A percentile compares a stretch with the other conserved stretches of the same genome.
These are phyloP conservation scores for Eulemur mongoz DNA, from an alignment of 2,797 vertebrate genomes.

Conservation along the genomic window DNA sequence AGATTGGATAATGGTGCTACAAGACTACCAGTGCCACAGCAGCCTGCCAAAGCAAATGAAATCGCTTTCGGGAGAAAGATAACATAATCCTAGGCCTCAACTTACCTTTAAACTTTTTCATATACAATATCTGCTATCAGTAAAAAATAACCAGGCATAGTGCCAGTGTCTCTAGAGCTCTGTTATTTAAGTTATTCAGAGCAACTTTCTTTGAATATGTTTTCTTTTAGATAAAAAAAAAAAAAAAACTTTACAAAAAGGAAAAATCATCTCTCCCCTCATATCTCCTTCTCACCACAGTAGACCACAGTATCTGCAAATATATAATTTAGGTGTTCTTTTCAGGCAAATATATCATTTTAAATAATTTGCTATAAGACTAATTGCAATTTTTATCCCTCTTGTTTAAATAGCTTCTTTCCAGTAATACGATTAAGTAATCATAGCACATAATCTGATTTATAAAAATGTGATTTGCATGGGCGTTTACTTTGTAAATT, in stretches of 20 bases:
- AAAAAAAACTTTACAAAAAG: background rate
- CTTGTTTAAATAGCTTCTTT: background rate
- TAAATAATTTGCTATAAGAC: background rate
- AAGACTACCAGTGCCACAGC: background rate
- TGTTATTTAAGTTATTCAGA: background rate
- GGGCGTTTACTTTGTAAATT: background rate
- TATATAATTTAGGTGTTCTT: background rate
- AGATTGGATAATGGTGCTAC: background rate
- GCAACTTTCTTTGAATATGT: background rate
- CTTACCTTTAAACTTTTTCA: background rate
- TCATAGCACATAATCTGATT: background rate
- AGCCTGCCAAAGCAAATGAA: background rate
- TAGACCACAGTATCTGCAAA: background rate
- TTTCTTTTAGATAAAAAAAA: background rate
- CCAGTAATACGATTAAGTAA: background rate
- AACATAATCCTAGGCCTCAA: background rate
- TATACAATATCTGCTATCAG: background rate
- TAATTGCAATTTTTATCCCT: background rate
- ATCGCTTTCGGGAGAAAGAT: background rate
- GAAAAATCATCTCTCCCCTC: background rate
- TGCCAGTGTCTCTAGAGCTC: background rate
- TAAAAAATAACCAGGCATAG: background rate
- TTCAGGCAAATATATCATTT: background rate
- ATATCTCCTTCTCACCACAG: background rate
- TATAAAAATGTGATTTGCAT: background rate